phyloP scores from a whole-genome alignment of 1,140 invertebrate genomes.

The Phymorhynchus buccinoides region DNA sequence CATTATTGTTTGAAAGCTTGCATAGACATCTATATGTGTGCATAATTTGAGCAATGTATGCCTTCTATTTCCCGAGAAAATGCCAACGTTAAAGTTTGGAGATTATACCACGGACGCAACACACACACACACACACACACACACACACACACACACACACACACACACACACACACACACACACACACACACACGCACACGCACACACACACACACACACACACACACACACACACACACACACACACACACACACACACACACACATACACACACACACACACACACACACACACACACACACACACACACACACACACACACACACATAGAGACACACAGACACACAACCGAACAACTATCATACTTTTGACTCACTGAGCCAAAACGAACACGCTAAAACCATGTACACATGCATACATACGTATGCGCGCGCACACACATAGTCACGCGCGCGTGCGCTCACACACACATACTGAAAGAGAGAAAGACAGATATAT shows the following conservation, averaged over 20 bases:
- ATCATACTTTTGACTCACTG: neutral
- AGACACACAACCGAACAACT: too few relatives aligned
- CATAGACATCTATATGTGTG: too few relatives aligned
- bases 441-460: neutral
- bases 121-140: neutral
- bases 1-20: too few relatives aligned
- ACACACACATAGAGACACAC: too few relatives aligned
- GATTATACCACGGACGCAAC: too few relatives aligned
- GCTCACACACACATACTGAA: neutral
- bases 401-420: neutral
- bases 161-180: constrained; percentile 19
- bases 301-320: neutral
- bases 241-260: constrained; percentile 1
- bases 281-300: neutral
- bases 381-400: too few relatives aligned
- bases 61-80: too few relatives aligned
- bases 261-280: constrained; percentile 13
- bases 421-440: too few relatives aligned
- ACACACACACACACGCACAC: neutral
- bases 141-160: neutral
- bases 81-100: too few relatives aligned
- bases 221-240: constrained; percentile 6
- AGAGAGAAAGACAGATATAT: neutral
- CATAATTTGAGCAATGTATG: too few relatives aligned
- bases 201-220: neutral